Conservation (phyloP, 2,113 vertebrate genomes). For the Sisor rabdophorus region DNA sequence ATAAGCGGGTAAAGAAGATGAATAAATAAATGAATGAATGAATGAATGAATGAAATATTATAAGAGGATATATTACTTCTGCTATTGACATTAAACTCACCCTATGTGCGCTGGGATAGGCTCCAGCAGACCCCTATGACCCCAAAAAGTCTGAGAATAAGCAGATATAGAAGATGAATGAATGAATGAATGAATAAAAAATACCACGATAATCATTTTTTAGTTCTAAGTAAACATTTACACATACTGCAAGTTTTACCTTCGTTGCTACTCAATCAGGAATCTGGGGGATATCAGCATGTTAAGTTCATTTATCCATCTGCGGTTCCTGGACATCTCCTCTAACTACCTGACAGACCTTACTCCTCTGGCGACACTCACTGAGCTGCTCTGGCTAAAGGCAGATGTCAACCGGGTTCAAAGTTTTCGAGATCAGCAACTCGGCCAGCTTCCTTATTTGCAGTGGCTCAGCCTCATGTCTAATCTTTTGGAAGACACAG, state of each 20-base stretch:
- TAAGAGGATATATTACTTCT: neutral
- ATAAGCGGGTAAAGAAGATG: too few species aligned
- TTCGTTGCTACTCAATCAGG: constrained; percentile 57
- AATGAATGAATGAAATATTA: too few species aligned
- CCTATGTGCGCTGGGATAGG: too few species aligned
- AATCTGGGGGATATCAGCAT: constrained; percentile 76
- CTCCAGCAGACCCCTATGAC: too few species aligned
- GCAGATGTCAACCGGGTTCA: constrained; percentile 76
- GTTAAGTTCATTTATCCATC: constrained; percentile 76
- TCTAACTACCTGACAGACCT: constrained; percentile 81
- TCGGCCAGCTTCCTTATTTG: constrained; percentile 77
- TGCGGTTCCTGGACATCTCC: constrained; percentile 87
- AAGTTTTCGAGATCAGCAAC: constrained; percentile 60
- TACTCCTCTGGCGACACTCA: constrained; percentile 75
- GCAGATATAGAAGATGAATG: too few species aligned
- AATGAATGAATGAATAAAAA: too few species aligned
- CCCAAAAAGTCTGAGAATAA: too few species aligned
- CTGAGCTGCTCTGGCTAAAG: constrained; percentile 87
- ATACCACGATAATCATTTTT: too few species aligned
- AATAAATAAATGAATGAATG: too few species aligned
- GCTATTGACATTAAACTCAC: too few species aligned
- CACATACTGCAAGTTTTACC: neutral
- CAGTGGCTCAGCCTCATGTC: constrained; percentile 82
- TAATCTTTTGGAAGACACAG: constrained; percentile 72
- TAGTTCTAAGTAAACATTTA: neutral